Base-by-base conservation (phyloP, 2,797 vertebrate species). In the Centroberyx gerrardi region DNA sequence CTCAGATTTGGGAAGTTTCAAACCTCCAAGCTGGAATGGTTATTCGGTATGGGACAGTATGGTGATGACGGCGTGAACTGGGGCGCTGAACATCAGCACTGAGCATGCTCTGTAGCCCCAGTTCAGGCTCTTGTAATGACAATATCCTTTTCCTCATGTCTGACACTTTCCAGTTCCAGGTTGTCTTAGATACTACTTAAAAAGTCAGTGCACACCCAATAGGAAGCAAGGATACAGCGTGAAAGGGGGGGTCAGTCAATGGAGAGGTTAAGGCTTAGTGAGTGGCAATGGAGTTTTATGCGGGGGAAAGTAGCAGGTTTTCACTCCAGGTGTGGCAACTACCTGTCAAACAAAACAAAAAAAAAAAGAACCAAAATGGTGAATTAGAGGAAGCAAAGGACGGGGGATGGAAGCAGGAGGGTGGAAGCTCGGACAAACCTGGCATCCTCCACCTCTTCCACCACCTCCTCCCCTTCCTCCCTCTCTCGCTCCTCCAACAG, bases 401-500 rank as follows among this genome's bases (percentile, higher is more conserved):
- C 60, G 74, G 77, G 22, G 56, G 74, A 75, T 72, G 73, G 81
- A 78, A 78, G 72, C 71, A 77, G 86, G 83, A 87, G 87, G 84
- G 80, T 81, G 87, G 87, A 81, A 76, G 89, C 86, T 84, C 69
- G 52, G 77, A 95, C 97, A 96, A 98, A 99, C 98, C 98, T 99
- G 97, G 90, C 95, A 90, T 97, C 97, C 96, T 97, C 97, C 94
- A 95, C 96, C 95, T 97, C 97, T 84, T 92, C 91, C 88, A 85
- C 92, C 87, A 69, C 87, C 80, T 89, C 89, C 89, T 91, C 92
- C 90, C 88, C 87, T 82, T 93, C 92, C 96, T 97, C 96, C 95
- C 94, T 96, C 94, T 94, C 96, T 95, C 95, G 97, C 95, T 98
- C 97, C 93, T 97, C 97, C 96, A 98, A 96, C 96, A 97, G 96